Base-by-base conservation (phyloP, 2,797 vertebrate species). In the Meda fulgida region DNA sequence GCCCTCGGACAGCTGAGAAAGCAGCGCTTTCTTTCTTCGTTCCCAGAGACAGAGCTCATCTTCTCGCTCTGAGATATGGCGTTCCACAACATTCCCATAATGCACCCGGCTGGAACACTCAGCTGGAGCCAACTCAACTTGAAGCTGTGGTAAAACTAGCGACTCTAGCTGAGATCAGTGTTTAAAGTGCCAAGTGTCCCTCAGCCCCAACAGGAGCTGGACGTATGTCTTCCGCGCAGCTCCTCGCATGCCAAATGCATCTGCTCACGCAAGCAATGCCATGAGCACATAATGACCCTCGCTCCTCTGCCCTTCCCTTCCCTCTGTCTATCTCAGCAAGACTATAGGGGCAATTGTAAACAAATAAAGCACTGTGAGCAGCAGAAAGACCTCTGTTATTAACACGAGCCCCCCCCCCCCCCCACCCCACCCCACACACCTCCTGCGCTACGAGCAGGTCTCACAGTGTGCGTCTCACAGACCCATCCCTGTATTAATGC, bases 331-430 rank as follows among this genome's bases (percentile, higher is more conserved):
- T 77, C 75, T 73, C 78, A 87, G 76, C 90, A 86, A 91, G 90
- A 90, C 89, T 85, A 79, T 73, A 80, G 73, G 81, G 88, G 87
- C 84, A 87, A 88, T 85, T 76, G 89, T 91, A 94, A 91, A 95
- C 95, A 95, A 94, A 92, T 91, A 88, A 89, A 86, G 90, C 92
- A 94, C 94, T 95, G 94, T 95, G 90, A 90, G 84, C 87, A 71
- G 87, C 92, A 94, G 90, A 94, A 94, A 94, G 93, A 91, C 92
- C 93, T 93, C 94, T 95, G 93, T 95, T 94, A 95, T 87, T 84
- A 78, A 82, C 89, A 84, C 31, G 19, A 84, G 72, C 76, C 76
- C 85, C 75, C 58, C 65, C 16, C 75, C 51, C 72, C 69, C 76
- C 80, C 75, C n/a, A n/a, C n/a, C n/a, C n/a, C n/a, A n/a, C 84